Evolutionary conservation across 2,797 vertebrate genomes (phyloP).

Genomic region (Pampus argenteus): DNA sequence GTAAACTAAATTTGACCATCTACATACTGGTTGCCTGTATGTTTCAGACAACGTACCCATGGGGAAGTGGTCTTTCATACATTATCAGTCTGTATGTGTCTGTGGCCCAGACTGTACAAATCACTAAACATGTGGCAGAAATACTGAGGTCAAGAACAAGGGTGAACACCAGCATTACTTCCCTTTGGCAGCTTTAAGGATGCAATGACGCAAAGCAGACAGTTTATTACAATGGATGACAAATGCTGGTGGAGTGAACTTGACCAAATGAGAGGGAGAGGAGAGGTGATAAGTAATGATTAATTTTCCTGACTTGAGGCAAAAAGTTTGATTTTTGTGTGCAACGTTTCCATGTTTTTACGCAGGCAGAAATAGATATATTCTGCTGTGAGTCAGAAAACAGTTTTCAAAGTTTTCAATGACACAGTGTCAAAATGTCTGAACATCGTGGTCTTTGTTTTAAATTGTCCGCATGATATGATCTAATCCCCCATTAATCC

Average conservation of each 20-base stretch:
- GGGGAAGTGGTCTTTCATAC: too few relatives aligned
- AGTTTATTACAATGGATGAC: conserved; percentile 50
- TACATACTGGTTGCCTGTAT: too few relatives aligned
- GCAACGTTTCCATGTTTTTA: conserved; percentile 15
- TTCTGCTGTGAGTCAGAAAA: conserved; percentile 4
- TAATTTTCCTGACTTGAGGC: conserved; percentile 33
- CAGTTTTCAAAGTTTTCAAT: conserved; percentile 19
- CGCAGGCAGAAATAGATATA: conserved; percentile 14
- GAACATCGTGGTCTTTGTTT: conserved; percentile 6
- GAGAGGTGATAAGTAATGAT: conserved; percentile 55
- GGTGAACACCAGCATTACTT: conserved; percentile 1
- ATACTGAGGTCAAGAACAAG: conserved; percentile 19
- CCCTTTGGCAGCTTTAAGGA: conserved; percentile 13
- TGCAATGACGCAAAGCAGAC: conserved; percentile 20
- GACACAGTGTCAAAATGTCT: conserved; percentile 31
- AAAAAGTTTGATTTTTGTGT: conserved; percentile 30
- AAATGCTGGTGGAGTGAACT: conserved; percentile 32
- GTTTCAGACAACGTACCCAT: too few relatives aligned
- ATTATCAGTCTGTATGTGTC: neutral
- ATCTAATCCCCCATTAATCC: neutral
- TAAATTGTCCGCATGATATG: conserved; percentile 13
- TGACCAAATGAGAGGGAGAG: conserved; percentile 47
- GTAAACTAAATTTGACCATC: too few relatives aligned
- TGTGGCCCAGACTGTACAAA: neutral
- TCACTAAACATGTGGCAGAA: conserved; percentile 19